A percentile compares a stretch with the other conserved stretches of the same genome.
These are phyloP conservation scores for Bombus superbus DNA, from an alignment of 1,140 invertebrate genomes.

Conservation along the genomic window DNA sequence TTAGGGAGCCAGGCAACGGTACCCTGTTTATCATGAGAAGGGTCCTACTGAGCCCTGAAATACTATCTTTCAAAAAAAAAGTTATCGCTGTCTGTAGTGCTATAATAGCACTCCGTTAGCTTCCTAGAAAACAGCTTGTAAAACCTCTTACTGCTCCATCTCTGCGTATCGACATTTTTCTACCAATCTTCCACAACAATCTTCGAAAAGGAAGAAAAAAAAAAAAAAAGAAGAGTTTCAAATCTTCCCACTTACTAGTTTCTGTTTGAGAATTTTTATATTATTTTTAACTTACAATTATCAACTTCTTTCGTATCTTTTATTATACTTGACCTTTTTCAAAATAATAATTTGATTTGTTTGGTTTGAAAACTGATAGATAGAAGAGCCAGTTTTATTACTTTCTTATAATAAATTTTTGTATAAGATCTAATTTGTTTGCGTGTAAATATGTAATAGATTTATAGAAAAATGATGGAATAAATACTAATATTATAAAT, in stretches of 20 bases:
- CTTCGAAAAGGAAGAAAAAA: neutral
- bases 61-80: neutral
- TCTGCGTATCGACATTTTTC: neutral
- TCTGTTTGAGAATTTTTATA: neutral
- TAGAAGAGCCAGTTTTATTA: neutral
- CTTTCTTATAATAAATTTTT: neutral
- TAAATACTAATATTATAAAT: too few species aligned
- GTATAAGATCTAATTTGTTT: neutral
- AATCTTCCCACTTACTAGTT: neutral
- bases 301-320: neutral
- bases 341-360: neutral
- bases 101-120: neutral
- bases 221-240: neutral
- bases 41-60: neutral
- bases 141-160: neutral
- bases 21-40: neutral
- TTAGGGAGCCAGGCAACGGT: neutral
- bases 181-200: neutral
- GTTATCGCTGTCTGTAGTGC: slow-evolving; percentile 7
- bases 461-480: too few species aligned
- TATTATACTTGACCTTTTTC: neutral
- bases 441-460: neutral
- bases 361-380: too few species aligned
- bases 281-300: neutral
- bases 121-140: slow-evolving; percentile 16